phyloP scores from a whole-genome alignment of 2,888 invertebrate species.

The Morpho achilles region DNA sequence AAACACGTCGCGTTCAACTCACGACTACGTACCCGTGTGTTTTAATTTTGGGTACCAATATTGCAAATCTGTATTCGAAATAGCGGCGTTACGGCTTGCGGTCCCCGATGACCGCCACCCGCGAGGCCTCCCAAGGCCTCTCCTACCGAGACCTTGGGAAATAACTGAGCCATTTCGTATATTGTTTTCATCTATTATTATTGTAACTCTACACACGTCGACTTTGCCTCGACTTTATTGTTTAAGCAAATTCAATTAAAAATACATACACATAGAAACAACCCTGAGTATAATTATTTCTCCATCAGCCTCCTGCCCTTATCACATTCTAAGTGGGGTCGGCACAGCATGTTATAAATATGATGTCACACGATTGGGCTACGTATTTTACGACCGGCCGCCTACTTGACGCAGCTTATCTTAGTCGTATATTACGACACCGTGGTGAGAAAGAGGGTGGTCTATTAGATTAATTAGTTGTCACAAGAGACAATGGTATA shows the following conservation, averaged over 20 bases:
- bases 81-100: slow-evolving; percentile 20
- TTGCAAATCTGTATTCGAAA: slow-evolving; percentile 36
- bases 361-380: no score
- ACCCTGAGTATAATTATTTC: no score
- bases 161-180: slow-evolving; percentile 16
- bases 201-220: slow-evolving; percentile 20
- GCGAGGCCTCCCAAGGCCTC: slow-evolving; percentile 9
- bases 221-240: slow-evolving; percentile 12
- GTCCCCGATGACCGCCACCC: slow-evolving; percentile 26
- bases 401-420: no score
- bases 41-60: slow-evolving; percentile 12
- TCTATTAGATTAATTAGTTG: no score
- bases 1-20: slow-evolving; percentile 3
- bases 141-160: slow-evolving; percentile 7
- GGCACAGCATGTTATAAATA: no score
- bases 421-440: no score
- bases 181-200: slow-evolving; percentile 24
- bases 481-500: no score
- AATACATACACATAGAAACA: no score
- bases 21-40: slow-evolving; percentile 16
- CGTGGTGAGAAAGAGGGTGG: no score
- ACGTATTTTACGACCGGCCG: no score
- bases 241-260: slow-evolving; percentile 5
- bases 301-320: no score
- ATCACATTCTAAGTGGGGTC: no score